phyloP scores from a whole-genome alignment of 1,140 invertebrate species.

The Drosophila lowei region DNA sequence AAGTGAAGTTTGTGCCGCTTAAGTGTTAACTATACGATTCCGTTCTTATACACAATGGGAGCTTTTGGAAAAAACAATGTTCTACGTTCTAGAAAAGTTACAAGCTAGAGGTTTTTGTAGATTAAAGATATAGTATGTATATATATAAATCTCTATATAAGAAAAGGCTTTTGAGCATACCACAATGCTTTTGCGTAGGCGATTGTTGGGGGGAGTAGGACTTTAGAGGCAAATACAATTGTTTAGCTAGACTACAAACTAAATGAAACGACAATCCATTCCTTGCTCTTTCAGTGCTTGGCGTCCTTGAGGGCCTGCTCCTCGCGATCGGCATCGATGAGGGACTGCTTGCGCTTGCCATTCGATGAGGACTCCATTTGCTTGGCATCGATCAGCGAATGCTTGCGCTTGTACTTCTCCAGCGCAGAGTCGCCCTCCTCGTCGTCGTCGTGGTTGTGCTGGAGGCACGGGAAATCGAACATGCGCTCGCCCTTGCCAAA shows the following conservation, averaged over 20 bases:
- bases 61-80: conserved; percentile 52
- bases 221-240: conserved; percentile 46
- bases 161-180: conserved; percentile 65
- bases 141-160: conserved; percentile 35
- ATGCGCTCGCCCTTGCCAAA: conserved; percentile 86
- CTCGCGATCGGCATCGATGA: conserved; percentile 74
- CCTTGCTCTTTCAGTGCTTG: conserved; percentile 58
- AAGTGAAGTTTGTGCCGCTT: conserved; percentile 79
- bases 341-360: conserved; percentile 75
- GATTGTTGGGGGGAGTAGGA: conserved; percentile 8
- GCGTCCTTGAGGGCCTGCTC: conserved; percentile 74
- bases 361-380: conserved; percentile 69
- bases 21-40: conserved; percentile 74
- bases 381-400: conserved; percentile 78
- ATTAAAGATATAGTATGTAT: conserved; percentile 25
- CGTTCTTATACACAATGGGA: conserved; percentile 31
- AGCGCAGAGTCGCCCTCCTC: conserved; percentile 68
- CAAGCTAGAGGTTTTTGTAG: conserved; percentile 20
- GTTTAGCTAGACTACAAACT: conserved; percentile 68
- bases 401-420: conserved; percentile 77
- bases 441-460: conserved; percentile 58
- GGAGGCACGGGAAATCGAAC: conserved; percentile 84
- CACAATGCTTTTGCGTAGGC: conserved; percentile 22
- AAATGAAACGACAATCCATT: conserved; percentile 22
- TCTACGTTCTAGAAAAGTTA: conserved; percentile 37